phyloP scores from a whole-genome alignment of 2,888 invertebrate genomes.

The Drosophila fungiperda region DNA sequence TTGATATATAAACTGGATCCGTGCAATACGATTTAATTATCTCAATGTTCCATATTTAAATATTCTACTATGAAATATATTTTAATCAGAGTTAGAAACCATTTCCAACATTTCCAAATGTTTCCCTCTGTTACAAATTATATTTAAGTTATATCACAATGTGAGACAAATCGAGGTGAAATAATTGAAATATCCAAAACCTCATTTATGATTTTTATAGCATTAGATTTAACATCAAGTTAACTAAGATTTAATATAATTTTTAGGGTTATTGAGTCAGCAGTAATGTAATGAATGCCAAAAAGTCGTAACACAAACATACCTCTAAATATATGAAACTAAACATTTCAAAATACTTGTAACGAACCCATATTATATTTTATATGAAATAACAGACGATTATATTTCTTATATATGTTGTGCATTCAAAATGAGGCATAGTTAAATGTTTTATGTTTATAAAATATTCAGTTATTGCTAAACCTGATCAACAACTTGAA shows the following conservation, averaged over 20 bases:
- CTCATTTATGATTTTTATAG: neutral
- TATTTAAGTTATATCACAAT: slow-evolving; percentile 7
- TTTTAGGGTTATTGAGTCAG: slow-evolving; percentile 36
- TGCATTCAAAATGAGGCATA: slow-evolving; percentile 10
- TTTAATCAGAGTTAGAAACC: neutral
- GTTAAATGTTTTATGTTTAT: neutral
- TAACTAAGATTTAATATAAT: slow-evolving; percentile 6
- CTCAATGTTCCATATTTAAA: slow-evolving; percentile 11
- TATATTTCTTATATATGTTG: slow-evolving; percentile 6
- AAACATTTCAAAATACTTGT: slow-evolving; percentile 34
- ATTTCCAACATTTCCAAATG: neutral
- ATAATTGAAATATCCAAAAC: neutral
- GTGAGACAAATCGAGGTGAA: slow-evolving; percentile 31
- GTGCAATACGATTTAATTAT: slow-evolving; percentile 44
- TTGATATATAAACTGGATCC: slow-evolving; percentile 46
- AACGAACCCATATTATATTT: neutral
- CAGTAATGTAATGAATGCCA: slow-evolving; percentile 50
- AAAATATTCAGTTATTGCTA: neutral
- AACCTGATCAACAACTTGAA: neutral
- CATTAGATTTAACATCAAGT: slow-evolving; percentile 3
- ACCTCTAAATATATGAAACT: slow-evolving; percentile 39
- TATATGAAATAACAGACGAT: neutral
- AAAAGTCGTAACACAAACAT: slow-evolving; percentile 47
- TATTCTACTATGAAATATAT: neutral
- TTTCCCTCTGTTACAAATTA: neutral